Conservation (phyloP, 2,113 vertebrate species). For the Gobio gobio region DNA sequence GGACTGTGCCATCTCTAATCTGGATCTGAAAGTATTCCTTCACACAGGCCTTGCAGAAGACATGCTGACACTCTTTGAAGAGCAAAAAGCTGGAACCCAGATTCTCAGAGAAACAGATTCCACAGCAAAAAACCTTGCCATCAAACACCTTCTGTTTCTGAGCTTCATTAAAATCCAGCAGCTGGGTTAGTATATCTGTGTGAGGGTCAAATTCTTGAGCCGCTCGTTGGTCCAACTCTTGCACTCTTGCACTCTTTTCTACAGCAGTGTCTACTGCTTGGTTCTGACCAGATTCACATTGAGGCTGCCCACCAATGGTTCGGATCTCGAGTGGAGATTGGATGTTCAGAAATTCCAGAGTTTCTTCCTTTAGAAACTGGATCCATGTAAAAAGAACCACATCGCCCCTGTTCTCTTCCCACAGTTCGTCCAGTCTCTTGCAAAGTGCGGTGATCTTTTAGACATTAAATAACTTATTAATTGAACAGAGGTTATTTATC, state of each 20-base stretch:
- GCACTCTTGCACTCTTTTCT: neutral
- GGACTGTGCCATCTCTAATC: conserved; percentile 94
- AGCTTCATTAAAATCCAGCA: conserved; percentile 91
- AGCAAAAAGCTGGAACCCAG: conserved; percentile 85
- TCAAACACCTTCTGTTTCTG: conserved; percentile 90
- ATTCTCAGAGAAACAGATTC: conserved; percentile 93
- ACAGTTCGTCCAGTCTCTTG: conserved; percentile 87
- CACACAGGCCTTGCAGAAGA: conserved; percentile 92
- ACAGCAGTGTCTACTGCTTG: conserved; percentile 37
- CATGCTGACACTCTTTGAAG: conserved; percentile 90
- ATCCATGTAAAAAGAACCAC: conserved; percentile 96
- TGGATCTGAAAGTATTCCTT: conserved; percentile 95
- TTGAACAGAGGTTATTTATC: no score
- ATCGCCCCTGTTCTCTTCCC: conserved; percentile 87
- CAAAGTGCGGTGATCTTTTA: conserved; percentile 87
- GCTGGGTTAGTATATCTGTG: conserved; percentile 83
- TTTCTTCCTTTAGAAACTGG: conserved; percentile 95
- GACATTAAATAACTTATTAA: neutral
- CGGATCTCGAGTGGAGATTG: conserved; percentile 85
- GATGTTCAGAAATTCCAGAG: conserved; percentile 84
- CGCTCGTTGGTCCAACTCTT: conserved; percentile 76
- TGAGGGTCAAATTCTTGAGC: conserved; percentile 82
- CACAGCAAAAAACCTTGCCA: conserved; percentile 84
- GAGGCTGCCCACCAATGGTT: neutral
- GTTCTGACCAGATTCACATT: neutral